phyloP scores from a whole-genome alignment of 2,113 vertebrate genomes.

The Dromaius novaehollandiae region DNA sequence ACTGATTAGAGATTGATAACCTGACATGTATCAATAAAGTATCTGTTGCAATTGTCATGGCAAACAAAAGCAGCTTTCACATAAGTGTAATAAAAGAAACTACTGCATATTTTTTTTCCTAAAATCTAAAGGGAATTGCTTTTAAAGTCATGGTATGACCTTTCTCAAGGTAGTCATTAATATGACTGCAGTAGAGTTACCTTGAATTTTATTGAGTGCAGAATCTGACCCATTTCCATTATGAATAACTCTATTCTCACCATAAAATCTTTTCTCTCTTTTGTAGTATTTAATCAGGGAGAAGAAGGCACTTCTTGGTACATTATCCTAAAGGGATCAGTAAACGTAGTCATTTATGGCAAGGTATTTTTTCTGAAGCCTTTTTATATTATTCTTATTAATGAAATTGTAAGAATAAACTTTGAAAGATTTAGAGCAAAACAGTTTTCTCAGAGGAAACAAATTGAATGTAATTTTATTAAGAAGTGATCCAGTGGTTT shows the following conservation, averaged over 20 bases:
- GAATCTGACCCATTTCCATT: not conserved
- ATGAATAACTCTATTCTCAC: slow-evolving; percentile 55
- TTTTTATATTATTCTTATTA: slow-evolving; percentile 48
- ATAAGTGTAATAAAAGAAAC: not conserved
- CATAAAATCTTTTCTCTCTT: slow-evolving; percentile 64
- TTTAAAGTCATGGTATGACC: not conserved
- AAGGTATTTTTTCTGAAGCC: slow-evolving; percentile 84
- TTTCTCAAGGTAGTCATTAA: not conserved
- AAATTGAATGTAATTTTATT: slow-evolving; percentile 36
- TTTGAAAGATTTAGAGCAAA: slow-evolving; percentile 3
- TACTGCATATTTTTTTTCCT: not conserved
- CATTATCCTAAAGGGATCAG: slow-evolving; percentile 97
- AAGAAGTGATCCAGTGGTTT: slow-evolving; percentile 35
- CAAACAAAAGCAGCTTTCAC: not conserved
- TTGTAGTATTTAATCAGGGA: slow-evolving; percentile 97
- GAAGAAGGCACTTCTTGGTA: slow-evolving; percentile 99
- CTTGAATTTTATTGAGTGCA: slow-evolving; percentile 2
- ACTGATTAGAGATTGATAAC: not conserved
- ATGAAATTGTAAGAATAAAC: slow-evolving; percentile 40
- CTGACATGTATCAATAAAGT: not conserved
- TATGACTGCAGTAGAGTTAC: not conserved
- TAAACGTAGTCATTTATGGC: slow-evolving; percentile 98
- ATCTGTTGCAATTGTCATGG: not conserved
- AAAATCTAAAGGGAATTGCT: not conserved
- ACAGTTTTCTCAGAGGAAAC: slow-evolving; percentile 16